Conservation (phyloP, 2,113 vertebrate genomes). For the Mesoclemmys tuberculata region DNA sequence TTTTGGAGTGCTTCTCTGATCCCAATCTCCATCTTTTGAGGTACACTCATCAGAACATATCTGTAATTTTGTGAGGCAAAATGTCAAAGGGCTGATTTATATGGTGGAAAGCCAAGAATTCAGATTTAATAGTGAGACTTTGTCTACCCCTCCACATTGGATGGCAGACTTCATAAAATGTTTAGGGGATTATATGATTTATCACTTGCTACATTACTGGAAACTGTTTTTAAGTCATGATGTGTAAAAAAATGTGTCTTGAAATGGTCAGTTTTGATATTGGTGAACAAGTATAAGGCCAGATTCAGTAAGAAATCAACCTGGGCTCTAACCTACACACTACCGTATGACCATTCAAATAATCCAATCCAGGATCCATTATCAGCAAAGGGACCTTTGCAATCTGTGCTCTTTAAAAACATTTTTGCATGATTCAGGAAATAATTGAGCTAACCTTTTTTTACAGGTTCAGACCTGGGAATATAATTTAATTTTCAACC, state of each 20-base stretch:
- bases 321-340: neutral
- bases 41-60: neutral
- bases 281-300: neutral
- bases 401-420: neutral
- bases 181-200: neutral
- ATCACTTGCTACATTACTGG: neutral
- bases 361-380: accelerated
- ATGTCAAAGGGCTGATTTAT: neutral
- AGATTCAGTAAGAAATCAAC: neutral
- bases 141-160: neutral
- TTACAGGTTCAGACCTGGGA: neutral
- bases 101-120: neutral
- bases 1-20: neutral
- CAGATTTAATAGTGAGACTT: neutral
- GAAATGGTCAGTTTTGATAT: neutral
- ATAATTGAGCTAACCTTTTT: neutral
- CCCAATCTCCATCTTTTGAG: neutral
- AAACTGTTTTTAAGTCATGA: neutral
- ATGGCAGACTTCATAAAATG: neutral
- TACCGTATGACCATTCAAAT: neutral
- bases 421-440: neutral
- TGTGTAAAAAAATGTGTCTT: neutral
- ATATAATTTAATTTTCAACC: neutral
- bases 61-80: neutral
- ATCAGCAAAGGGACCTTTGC: neutral